Evolutionary conservation across 2,888 invertebrate species (phyloP).

Genomic region (Trissoscelio sp.): DNA sequence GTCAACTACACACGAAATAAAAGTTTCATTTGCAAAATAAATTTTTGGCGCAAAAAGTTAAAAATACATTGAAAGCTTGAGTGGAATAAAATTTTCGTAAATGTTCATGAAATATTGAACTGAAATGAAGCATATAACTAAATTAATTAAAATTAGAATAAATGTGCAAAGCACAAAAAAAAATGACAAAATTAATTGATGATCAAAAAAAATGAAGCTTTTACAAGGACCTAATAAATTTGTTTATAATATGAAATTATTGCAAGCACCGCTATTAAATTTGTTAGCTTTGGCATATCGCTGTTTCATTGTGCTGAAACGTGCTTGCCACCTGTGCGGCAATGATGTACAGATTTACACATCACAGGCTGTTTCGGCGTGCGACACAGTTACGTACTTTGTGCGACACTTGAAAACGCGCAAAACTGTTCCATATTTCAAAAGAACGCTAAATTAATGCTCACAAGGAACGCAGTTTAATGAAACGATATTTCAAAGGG

Average conservation of each 20-base stretch:
- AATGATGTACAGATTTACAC: conserved; percentile 50
- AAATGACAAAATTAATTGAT: no score
- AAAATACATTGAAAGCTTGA: no score
- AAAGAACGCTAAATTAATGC: conserved; percentile 43
- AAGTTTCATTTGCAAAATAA: no score
- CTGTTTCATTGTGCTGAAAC: conserved; percentile 38
- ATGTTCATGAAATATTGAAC: no score
- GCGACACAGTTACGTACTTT: neutral
- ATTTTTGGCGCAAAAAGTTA: no score
- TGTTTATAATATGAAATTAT: neutral
- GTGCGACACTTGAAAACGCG: conserved; percentile 14
- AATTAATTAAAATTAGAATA: no score
- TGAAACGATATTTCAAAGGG: conserved; percentile 45
- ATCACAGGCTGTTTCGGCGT: conserved; percentile 27
- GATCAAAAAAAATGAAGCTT: no score
- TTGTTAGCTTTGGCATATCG: conserved; percentile 51
- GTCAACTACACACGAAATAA: no score
- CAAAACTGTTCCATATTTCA: conserved; percentile 42
- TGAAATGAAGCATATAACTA: no score
- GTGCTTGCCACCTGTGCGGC: conserved; percentile 31
- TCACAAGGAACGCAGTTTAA: conserved; percentile 27
- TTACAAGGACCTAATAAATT: no score
- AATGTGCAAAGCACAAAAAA: no score
- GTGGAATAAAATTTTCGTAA: no score
- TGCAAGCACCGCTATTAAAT: conserved; percentile 17